Base-by-base conservation (phyloP, 2,888 invertebrate genomes). In the Tetheella fluctuosa region DNA sequence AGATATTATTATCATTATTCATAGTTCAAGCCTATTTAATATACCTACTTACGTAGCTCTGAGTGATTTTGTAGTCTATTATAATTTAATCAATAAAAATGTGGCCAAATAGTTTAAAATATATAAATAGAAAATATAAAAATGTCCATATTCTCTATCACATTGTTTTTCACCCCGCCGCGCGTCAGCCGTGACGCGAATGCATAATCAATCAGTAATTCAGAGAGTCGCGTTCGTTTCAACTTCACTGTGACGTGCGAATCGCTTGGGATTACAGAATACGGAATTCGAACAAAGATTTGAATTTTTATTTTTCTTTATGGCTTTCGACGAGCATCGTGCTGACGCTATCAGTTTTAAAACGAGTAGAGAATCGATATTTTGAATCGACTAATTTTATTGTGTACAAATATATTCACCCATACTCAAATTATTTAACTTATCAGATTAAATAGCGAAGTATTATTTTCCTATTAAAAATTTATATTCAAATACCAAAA, bases 141-240 rank as follows among this genome's bases (percentile, higher is more conserved):
- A 55, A 55, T 37, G 7, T 23, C 34, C 13, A 20, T 61, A 54
- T 64, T 64, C 52, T 34, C 62, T 65, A 70, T 73, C 69, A 71
- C 74, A 83, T 88, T 88, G 87, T 88, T 88, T 88, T 77, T 69
- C 73, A 71, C 75, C 78, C 76, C 76, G 73, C 71, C 76, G 71
- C 84, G 79, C 78, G 82, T 85, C 89, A 84, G 73, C 80, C 86
- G 85, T 87, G 89, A 84, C 83, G 79, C 70, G 91, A 90, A 90
- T 90, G 89, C 86, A 91, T 92, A 92, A 92, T 91, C 92, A 91
- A 92, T 92, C 92, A 91, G 90, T 85, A 87, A 90, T 86, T 84
- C 89, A 80, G 83, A 73, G 84, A 81, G 84, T 79, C 84, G 81
- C 81, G 79, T 67, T 72, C 75, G 73, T 68, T 68, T 42, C 34